Percentiles rank a stretch among this genome's conserved stretches.
These are phyloP conservation scores for Pristionchus maxplancki DNA, from an alignment of 2,888 invertebrate genomes.

Conservation along the genomic window DNA sequence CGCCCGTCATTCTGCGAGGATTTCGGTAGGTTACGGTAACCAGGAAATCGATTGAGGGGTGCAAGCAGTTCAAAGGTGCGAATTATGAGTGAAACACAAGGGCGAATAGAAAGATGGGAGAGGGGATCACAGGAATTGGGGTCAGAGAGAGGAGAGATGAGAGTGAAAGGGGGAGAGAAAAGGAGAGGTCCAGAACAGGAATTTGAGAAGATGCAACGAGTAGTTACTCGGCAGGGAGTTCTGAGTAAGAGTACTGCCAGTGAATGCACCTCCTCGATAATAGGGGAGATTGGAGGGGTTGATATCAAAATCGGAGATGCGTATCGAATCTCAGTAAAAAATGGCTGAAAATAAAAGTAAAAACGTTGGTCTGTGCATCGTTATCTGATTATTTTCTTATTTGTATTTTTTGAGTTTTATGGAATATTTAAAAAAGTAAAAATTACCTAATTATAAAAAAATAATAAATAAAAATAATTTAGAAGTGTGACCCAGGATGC, in stretches of 20 bases:
- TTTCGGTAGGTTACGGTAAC: background rate
- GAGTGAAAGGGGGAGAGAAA: slow-evolving; percentile 29
- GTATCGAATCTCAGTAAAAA: background rate
- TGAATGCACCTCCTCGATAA: background rate
- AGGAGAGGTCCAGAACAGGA: slow-evolving; percentile 23
- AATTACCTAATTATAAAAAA: background rate
- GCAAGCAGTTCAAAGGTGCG: background rate
- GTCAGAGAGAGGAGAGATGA: slow-evolving; percentile 30
- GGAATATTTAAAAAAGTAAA: too few relatives aligned
- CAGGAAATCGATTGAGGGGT: background rate
- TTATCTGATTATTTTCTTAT: background rate
- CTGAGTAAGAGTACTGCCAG: background rate
- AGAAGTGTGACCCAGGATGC: background rate
- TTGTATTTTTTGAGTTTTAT: background rate
- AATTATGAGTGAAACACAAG: slow-evolving; percentile 5
- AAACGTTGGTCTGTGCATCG: background rate
- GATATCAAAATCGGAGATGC: background rate
- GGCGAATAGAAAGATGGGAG: slow-evolving; percentile 17
- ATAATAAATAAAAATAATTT: background rate
- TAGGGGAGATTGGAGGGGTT: background rate
- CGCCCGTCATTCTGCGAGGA: slow-evolving; percentile 12
- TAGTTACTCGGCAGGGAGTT: background rate
- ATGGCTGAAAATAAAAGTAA: background rate
- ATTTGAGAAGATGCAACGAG: background rate
- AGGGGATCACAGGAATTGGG: slow-evolving; percentile 38